phyloP scores from a whole-genome alignment of 2,797 vertebrate genomes.

The Alcedo atthis region DNA sequence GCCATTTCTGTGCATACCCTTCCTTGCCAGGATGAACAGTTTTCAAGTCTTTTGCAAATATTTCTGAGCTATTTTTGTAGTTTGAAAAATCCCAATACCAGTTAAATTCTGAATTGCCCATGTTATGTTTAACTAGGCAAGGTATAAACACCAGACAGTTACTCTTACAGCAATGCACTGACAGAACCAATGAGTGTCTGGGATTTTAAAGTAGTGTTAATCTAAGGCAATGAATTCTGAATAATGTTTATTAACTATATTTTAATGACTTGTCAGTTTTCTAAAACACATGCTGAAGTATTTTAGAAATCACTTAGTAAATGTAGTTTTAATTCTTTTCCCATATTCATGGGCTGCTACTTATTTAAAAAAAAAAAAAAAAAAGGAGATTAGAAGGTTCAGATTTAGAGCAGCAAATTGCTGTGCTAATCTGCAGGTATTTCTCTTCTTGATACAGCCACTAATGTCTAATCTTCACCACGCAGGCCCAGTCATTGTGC shows the following conservation, averaged over 20 bases:
- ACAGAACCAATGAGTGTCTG: constrained; percentile 1
- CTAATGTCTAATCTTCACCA: constrained; percentile 54
- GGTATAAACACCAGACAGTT: background rate
- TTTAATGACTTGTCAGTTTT: constrained; percentile 73
- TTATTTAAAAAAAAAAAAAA: constrained; percentile 35
- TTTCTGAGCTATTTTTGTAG: background rate
- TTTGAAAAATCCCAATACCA: background rate
- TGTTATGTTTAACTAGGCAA: background rate
- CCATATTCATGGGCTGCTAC: constrained; percentile 64
- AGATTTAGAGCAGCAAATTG: constrained; percentile 75
- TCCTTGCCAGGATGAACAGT: background rate
- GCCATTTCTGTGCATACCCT: background rate
- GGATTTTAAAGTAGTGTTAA: constrained; percentile 54
- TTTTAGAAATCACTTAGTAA: constrained; percentile 75
- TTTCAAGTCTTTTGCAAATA: background rate
- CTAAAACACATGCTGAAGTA: constrained; percentile 70
- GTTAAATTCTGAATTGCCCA: background rate
- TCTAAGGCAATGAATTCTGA: constrained; percentile 68
- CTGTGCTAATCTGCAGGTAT: constrained; percentile 74
- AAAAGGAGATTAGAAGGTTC: constrained; percentile 69
- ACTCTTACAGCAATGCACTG: background rate
- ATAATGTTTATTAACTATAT: constrained; percentile 76
- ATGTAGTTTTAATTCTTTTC: constrained; percentile 69
- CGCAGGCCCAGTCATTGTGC: constrained; percentile 7
- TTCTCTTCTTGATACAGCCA: constrained; percentile 70